A percentile compares a stretch with the other conserved stretches of the same genome.
Evolutionary conservation across 2,888 invertebrate genomes (phyloP).

Genomic region (Cryptus viduatorius): DNA sequence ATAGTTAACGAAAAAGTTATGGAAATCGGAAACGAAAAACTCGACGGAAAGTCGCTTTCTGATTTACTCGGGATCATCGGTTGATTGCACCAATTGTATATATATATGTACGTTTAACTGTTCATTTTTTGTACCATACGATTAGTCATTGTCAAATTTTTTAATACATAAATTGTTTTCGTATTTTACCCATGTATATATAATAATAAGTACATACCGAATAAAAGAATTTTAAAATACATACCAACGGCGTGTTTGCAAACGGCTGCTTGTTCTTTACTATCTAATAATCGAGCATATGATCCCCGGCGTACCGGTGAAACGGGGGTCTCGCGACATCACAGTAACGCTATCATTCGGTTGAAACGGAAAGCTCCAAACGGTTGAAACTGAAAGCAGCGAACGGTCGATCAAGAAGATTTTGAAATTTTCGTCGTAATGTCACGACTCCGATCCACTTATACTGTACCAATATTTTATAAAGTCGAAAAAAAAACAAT

Average conservation of each 20-base stretch:
- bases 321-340: neutral
- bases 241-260: neutral
- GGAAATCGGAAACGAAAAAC: constrained; percentile 46
- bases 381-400: neutral
- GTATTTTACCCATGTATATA: neutral
- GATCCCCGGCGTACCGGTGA: neutral
- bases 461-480: too few relatives aligned
- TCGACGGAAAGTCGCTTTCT: constrained; percentile 57
- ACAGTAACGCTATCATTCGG: constrained; percentile 16
- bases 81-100: constrained; percentile 37
- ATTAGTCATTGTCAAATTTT: neutral
- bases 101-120: neutral
- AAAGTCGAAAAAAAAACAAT: too few relatives aligned
- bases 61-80: constrained; percentile 67
- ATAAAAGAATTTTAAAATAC: neutral
- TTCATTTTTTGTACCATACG: neutral
- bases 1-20: constrained; percentile 20
- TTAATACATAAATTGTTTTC: neutral
- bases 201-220: neutral
- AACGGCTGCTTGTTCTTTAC: neutral
- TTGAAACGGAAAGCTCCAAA: neutral
- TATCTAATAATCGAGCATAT: neutral
- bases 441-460: too few relatives aligned
- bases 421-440: neutral
- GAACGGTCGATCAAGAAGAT: neutral